Base-by-base conservation (phyloP, 30 jellyfish, hydroid and myxozoan species). In the Hydractinia symbiolongicarpus region DNA sequence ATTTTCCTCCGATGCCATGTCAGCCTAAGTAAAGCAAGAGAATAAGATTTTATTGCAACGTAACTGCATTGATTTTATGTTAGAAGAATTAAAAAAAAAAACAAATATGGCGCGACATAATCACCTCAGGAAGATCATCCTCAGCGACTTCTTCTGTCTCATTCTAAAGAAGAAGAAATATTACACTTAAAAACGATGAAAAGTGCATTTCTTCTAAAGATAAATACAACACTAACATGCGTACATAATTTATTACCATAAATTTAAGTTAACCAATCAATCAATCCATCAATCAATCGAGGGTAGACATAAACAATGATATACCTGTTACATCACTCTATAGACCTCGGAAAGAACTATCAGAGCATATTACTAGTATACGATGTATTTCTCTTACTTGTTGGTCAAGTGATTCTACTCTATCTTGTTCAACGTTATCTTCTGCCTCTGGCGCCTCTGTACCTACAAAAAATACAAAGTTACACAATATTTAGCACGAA, bases 91-190 rank as follows among this genome's bases (percentile, higher is more conserved):
- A 7, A 0, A 51, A 7, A 7, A 64, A 6, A 6, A 5, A 64
- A 64, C 4, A 6, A 64, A 64, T 64, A 6, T 64, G 74, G 40
- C 7, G 9, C 54, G 8, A 8, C 9, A 66, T 13, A 66, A 6
- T 13, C 50, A 76, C 85, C 85, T 77, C 85, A 8, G 85, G 85
- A 21, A 77, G 74, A 55, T 77, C 85, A 57, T 77, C 85, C 54
- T 77, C 85, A 17, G 40, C 85, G n/a, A 19, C 79, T 6, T 55
- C 85, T 50, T 55, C 76, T 11, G 13, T 21, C n/a, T 55, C 61
- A 54, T 53, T 5, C 79, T 51, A 4, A 53, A 54, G 40, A 44
- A 56, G 7, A 53, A 21, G 13, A 68, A 68, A 68, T 68, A 68
- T 11, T 11, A n/a, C 14, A 0, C 15, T 11, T 14, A 68, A 68